Conservation (phyloP, 2,797 vertebrate species). For the Furcifer pardalis region DNA sequence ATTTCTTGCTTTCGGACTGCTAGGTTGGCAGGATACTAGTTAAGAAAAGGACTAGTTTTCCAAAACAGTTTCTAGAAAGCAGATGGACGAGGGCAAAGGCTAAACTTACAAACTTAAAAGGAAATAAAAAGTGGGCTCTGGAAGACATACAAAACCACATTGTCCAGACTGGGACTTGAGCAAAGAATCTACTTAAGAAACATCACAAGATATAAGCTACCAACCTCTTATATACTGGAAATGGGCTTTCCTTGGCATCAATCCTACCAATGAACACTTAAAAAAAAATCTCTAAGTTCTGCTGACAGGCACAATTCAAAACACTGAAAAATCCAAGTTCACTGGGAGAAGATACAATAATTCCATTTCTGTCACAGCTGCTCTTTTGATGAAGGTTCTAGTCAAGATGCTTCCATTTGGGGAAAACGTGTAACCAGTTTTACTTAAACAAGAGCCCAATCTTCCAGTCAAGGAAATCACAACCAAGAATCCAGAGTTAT, state of each 20-base stretch:
- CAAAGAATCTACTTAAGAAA: conserved; percentile 18
- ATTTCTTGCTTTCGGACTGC: no score
- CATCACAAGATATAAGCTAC: neutral
- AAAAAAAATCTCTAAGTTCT: neutral
- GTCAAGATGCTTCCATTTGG: neutral
- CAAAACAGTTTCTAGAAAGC: neutral
- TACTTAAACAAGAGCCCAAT: neutral
- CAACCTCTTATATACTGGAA: neutral
- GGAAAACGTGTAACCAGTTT: no score
- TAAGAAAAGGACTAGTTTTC: conserved; percentile 18
- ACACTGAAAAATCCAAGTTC: neutral
- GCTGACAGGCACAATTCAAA: rapidly evolving
- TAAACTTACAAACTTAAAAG: conserved; percentile 10
- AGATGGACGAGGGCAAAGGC: neutral
- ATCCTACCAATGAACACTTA: neutral
- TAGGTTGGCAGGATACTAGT: no score
- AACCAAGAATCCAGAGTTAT: neutral
- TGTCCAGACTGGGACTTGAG: conserved; percentile 7
- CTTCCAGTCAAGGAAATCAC: neutral
- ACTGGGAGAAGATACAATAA: neutral
- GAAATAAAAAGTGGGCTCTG: conserved; percentile 40
- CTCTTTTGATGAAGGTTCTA: no score
- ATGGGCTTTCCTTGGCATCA: neutral
- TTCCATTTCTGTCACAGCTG: neutral
- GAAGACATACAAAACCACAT: conserved; percentile 15